These are phyloP conservation scores for Apamea monoglypha DNA, from an alignment of 2,888 invertebrate genomes.

Conservation along the genomic window DNA sequence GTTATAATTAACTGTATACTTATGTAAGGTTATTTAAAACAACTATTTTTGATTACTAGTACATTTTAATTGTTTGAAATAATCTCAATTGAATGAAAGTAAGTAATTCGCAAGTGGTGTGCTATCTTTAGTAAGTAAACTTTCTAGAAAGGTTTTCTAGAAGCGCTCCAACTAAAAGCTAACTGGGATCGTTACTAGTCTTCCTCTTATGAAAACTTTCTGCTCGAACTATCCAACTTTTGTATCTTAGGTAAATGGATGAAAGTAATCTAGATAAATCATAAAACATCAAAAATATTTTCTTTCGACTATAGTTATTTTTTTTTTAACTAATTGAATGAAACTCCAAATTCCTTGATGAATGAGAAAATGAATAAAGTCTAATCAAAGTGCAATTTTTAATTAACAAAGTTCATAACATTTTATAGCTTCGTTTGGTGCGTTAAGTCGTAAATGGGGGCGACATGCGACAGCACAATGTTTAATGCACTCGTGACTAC, in stretches of 20 bases:
- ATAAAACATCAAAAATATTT: constrained; percentile 6
- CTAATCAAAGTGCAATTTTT: constrained; percentile 48
- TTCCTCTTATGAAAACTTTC: constrained; percentile 41
- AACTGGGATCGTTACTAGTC: constrained; percentile 39
- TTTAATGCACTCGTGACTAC: constrained; percentile 62
- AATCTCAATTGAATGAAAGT: constrained; percentile 24
- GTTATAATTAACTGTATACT: neutral
- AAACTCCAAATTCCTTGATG: constrained; percentile 4
- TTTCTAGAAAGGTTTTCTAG: constrained; percentile 37
- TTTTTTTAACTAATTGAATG: constrained; percentile 6
- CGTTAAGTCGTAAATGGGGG: constrained; percentile 51
- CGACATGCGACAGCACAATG: constrained; percentile 58
- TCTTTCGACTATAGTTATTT: neutral
- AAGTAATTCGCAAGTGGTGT: constrained; percentile 46
- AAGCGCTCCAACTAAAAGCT: constrained; percentile 27
- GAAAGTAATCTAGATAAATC: constrained; percentile 2
- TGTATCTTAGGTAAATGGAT: constrained; percentile 21
- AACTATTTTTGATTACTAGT: neutral
- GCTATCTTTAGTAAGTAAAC: constrained; percentile 29
- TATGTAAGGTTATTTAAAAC: neutral
- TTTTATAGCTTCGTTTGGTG: constrained; percentile 38
- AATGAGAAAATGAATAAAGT: constrained; percentile 11
- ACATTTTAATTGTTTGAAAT: neutral
- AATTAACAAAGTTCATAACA: constrained; percentile 38
- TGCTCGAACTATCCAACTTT: constrained; percentile 20